Conservation (phyloP, 1,140 invertebrate species). For the Lepidurus arcticus region DNA sequence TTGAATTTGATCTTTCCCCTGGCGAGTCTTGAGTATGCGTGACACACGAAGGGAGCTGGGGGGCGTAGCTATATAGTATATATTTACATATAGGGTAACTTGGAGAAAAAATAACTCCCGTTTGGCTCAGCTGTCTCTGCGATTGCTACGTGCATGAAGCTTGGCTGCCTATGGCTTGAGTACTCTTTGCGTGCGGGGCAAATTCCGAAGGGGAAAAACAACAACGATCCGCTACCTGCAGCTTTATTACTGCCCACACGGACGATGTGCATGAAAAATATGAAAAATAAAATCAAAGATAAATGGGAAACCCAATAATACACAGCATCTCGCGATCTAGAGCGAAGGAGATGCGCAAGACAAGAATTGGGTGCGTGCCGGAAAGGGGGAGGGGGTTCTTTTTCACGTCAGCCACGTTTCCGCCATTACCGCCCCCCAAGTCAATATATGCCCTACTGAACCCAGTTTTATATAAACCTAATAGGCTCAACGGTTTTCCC, state of each 20-base stretch:
- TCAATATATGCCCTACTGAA: background rate
- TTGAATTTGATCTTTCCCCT: too few species aligned
- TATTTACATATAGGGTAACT: background rate
- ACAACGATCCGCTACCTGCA: background rate
- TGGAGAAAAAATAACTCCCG: background rate
- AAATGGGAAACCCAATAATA: background rate
- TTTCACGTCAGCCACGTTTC: constrained; percentile 8
- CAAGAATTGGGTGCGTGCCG: background rate
- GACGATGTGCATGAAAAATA: background rate
- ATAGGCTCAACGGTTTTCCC: constrained; percentile 17
- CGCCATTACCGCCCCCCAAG: background rate
- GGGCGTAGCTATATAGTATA: background rate
- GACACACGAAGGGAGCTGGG: too few species aligned
- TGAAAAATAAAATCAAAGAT: background rate
- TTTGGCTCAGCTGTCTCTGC: background rate
- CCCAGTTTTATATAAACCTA: background rate
- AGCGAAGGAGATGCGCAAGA: background rate
- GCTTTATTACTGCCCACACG: background rate
- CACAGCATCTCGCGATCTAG: background rate
- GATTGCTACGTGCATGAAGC: background rate
- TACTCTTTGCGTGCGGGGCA: background rate
- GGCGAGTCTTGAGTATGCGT: too few species aligned
- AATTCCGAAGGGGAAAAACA: background rate
- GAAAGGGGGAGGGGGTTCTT: background rate
- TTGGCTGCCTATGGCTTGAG: background rate